phyloP scores from a whole-genome alignment of 2,888 invertebrate species.

The Stomorhina lunata region DNA sequence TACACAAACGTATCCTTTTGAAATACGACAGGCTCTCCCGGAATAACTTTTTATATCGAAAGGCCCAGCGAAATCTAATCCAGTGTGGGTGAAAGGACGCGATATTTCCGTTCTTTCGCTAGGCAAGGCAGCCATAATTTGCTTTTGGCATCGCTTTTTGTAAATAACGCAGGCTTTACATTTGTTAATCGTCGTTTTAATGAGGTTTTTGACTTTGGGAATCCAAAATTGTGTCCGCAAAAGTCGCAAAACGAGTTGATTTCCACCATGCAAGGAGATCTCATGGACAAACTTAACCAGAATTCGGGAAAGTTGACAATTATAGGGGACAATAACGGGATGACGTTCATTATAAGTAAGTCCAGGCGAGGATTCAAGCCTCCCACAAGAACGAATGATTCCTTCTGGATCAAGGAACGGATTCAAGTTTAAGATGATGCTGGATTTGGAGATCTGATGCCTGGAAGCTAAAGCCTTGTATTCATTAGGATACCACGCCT shows the following conservation, averaged over 20 bases:
- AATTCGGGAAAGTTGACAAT: too few species aligned
- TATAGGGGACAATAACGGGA: too few species aligned
- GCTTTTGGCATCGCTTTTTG: neutral
- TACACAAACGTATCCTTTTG: neutral
- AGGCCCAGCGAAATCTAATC: constrained; percentile 4
- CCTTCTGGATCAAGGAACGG: neutral
- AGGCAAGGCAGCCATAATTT: neutral
- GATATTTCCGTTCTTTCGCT: neutral
- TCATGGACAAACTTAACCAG: too few species aligned
- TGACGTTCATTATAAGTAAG: too few species aligned
- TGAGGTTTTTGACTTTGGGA: neutral
- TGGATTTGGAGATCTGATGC: neutral
- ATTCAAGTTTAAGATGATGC: neutral
- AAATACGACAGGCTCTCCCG: neutral
- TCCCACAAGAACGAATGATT: neutral
- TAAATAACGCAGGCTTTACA: neutral
- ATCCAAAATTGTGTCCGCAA: too few species aligned
- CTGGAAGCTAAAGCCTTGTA: neutral
- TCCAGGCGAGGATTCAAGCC: neutral
- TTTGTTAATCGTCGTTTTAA: neutral
- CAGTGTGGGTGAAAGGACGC: too few species aligned
- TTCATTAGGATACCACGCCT: neutral
- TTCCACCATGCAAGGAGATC: too few species aligned
- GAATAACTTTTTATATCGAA: constrained; percentile 2
- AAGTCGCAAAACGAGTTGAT: too few species aligned